Evolutionary conservation across 2,797 vertebrate genomes (phyloP), one percentile per base, ranked within the genome.

Genomic region (Platyrinchus mystaceus): DNA sequence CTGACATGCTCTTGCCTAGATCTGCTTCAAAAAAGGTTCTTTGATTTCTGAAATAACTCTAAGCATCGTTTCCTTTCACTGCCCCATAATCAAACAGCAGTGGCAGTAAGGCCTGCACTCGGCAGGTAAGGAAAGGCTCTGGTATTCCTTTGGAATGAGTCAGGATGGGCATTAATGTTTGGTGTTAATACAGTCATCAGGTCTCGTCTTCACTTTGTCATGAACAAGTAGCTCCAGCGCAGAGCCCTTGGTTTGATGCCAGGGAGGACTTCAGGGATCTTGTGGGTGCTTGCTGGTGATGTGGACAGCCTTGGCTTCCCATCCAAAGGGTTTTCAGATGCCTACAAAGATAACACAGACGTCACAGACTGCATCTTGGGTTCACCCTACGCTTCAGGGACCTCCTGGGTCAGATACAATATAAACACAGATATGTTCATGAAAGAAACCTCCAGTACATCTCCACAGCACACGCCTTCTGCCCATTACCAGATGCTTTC

Each of bases 221-320:
- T 3, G 44, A 28, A 18, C 21, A 46, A 78, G 60, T 64, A 83
- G 36, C 47, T 83, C 39, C 47, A 62, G 62, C 88, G 71, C 50
- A 82, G 27, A 77, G 30, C 52, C 43, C 22, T 56, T 1, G 2
- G 12, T 24, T 30, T 64, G 32, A 34, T 1, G 10, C 0, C 0
- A 1, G 6, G 46, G 5, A 76, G 63, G 30, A 43, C 47, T 41
- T 76, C n/a, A 68, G 34, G 28, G 34, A 10, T 76, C 63, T 71
- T 37, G 8, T 1, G 5, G 9, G 10, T 39, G 18, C n/a, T 53
- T 56, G 50, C 14, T 0, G 1, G 43, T 39, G 68, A 58, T 8
- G 6, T 12, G 53, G 12, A 60, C 26, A 84, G 46, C 50, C n/a
- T 76, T 43, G 41, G 44, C 41, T 89, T 79, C n/a, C 36, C 60